These are phyloP conservation scores for Ectemnius cavifrons DNA, from an alignment of 2,888 invertebrate species.

Conservation along the genomic window DNA sequence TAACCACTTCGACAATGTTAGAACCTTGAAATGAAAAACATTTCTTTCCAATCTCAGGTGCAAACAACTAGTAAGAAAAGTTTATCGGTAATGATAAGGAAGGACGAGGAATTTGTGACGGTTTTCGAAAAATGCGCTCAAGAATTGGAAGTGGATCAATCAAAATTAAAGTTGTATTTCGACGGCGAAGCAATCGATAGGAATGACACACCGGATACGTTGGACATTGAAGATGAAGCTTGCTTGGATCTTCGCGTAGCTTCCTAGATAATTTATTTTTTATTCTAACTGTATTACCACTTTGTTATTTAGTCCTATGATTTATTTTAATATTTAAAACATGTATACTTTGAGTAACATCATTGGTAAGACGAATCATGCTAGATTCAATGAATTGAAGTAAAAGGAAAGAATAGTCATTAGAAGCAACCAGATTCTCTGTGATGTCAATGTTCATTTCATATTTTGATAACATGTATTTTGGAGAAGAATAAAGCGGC, in stretches of 20 bases:
- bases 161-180: constrained; percentile 68
- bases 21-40: not conserved
- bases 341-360: too few relatives aligned
- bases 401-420: not conserved
- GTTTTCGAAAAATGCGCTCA: constrained; percentile 61
- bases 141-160: constrained; percentile 58
- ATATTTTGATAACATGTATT: not conserved
- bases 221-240: constrained; percentile 72
- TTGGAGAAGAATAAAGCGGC: too few relatives aligned
- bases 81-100: constrained; percentile 56
- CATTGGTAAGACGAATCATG: too few relatives aligned
- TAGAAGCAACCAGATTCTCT: not conserved
- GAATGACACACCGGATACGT: constrained; percentile 68
- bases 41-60: not conserved
- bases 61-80: constrained; percentile 65
- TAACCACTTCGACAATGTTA: too few relatives aligned
- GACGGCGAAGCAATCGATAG: constrained; percentile 68
- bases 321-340: too few relatives aligned
- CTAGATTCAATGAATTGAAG: too few relatives aligned
- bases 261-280: constrained; percentile 15
- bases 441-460: not conserved
- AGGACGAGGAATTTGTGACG: constrained; percentile 57
- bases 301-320: too few relatives aligned
- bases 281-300: constrained; percentile 10
- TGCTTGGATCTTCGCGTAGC: constrained; percentile 66